phyloP scores from a whole-genome alignment of 23 tunicate species.

The Diplosoma virens region DNA sequence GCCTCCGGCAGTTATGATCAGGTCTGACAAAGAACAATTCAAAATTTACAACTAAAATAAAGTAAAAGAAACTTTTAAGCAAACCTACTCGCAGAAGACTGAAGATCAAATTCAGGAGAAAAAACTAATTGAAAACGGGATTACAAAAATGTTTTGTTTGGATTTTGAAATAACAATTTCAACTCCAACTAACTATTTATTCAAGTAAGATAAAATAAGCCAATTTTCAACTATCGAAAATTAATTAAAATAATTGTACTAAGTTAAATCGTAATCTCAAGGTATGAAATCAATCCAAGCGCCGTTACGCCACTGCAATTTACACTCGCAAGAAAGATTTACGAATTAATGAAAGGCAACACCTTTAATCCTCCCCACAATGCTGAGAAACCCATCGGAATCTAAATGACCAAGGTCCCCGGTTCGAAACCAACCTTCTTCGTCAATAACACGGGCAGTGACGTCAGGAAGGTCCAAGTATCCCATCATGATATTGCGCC shows the following conservation, averaged over 20 bases:
- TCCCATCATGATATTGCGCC: constrained; percentile 61
- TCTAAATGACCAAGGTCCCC: constrained; percentile 39
- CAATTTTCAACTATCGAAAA: too few species aligned
- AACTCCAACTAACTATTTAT: too few species aligned
- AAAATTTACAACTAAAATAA: neutral
- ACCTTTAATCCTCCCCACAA: constrained; percentile 54
- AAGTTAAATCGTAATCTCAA: too few species aligned
- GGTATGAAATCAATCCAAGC: too few species aligned
- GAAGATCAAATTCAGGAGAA: neutral
- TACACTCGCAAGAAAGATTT: too few species aligned
- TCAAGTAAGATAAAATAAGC: too few species aligned
- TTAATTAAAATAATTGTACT: too few species aligned
- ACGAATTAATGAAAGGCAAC: too few species aligned
- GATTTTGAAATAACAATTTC: too few species aligned
- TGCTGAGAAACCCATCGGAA: constrained; percentile 35
- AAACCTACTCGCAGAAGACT: neutral
- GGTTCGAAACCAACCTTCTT: constrained; percentile 46
- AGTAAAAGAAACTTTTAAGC: neutral
- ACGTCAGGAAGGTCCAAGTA: constrained; percentile 30
- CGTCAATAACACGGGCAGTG: constrained; percentile 28
- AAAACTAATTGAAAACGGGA: too few species aligned
- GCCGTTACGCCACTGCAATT: too few species aligned
- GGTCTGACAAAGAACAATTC: constrained; percentile 11
- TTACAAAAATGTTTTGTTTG: too few species aligned
- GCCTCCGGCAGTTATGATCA: constrained; percentile 56